These are phyloP conservation scores for Heliangelus exortis DNA, from an alignment of 2,797 vertebrate species.

Conservation along the genomic window DNA sequence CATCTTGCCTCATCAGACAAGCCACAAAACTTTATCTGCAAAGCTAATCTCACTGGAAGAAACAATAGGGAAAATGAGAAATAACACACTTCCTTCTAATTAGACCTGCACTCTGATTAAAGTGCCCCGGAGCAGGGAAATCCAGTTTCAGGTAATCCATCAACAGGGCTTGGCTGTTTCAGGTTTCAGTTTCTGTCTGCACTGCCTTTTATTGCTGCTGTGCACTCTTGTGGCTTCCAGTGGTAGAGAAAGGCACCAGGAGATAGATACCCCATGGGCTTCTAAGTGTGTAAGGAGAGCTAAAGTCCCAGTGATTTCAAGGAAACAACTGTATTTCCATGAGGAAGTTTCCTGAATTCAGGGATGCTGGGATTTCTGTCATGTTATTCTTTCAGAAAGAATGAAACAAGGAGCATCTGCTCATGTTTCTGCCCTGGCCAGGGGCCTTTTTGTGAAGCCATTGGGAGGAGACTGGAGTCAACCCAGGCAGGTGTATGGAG, in stretches of 20 bases:
- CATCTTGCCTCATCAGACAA: background rate
- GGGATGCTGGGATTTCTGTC: background rate
- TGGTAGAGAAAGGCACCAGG: background rate
- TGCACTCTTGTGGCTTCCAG: background rate
- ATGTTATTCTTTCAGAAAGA: background rate
- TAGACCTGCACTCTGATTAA: background rate
- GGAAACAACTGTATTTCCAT: background rate
- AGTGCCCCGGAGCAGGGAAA: constrained; percentile 28
- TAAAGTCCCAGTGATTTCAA: background rate
- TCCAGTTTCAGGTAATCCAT: constrained; percentile 24
- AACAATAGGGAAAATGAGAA: background rate
- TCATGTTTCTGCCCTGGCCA: background rate
- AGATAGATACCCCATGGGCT: background rate
- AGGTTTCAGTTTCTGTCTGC: background rate
- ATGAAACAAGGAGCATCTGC: background rate
- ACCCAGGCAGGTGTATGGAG: background rate
- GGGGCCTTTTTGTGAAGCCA: background rate
- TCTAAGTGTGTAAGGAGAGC: background rate
- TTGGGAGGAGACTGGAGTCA: background rate
- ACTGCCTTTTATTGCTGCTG: background rate
- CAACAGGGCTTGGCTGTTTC: background rate
- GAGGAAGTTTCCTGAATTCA: background rate
- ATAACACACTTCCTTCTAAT: constrained; percentile 19
- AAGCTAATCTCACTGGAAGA: background rate
- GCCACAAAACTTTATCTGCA: background rate